Evolutionary conservation across 2,888 invertebrate species (phyloP), one percentile per base, ranked within the genome.

Genomic region (Spicauda simplicius): DNA sequence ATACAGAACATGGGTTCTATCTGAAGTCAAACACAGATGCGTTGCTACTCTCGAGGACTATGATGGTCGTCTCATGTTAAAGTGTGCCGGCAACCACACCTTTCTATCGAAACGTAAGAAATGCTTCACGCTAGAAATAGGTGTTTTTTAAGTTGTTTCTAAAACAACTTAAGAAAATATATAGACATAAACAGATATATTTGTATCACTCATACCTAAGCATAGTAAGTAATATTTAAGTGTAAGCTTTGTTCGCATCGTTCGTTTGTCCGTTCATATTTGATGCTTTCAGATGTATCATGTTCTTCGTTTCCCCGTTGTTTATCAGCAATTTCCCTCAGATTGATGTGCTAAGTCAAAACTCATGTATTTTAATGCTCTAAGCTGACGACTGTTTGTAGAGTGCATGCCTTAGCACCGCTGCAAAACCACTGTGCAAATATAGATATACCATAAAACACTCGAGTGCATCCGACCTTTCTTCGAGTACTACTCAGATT

Each of bases 351-450:
- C 76, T 80, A 82, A 84, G 80, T 79, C 77, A 73, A 81, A 84
- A 81, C 77, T 76, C 79, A 70, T 85, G 83, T 83, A 79, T 72
- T 80, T 75, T 68, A 70, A 75, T 76, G 75, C 74, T 71, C 72
- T 67, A 54, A 59, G 66, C 48, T 69, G 71, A 72, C 48, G 73
- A 76, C 71, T 88, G 78, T 87, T 86, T 88, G 82, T 74, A 74
- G 72, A 84, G 76, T 77, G 82, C 83, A 80, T 87, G 74, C 87
- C 85, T 84, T 74, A 68, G 79, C 82, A 80, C 79, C 80, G 84
- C 83, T 81, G 86, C 82, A 80, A 82, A 82, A 83, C 80, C 25
- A 25, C 25, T 86, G 77, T 75, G 83, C 83, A 88, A 85, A 85
- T 78, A 84, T 62, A 70, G 69, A 66, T 65, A 65, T 65, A 16